Conservation (phyloP, 2,797 vertebrate species). For the Loris lydekkerianus region DNA sequence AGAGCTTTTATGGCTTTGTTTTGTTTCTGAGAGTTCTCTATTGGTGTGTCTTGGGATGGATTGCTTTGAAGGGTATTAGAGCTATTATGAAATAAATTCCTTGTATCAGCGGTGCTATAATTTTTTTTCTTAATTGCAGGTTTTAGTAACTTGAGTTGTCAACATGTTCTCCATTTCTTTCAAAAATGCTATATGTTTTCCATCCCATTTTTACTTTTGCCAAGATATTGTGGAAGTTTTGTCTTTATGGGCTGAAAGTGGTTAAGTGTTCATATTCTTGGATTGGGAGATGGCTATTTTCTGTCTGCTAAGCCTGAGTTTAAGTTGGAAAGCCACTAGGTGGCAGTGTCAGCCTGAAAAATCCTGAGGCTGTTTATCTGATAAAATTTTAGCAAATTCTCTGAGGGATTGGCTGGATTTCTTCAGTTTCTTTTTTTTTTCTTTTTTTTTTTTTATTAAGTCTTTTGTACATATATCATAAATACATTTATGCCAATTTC, state of each 20-base stretch:
- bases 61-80: constrained; percentile 50
- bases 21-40: background rate
- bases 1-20: background rate
- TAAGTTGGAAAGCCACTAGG: constrained; percentile 76
- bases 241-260: constrained; percentile 5
- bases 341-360: constrained; percentile 78
- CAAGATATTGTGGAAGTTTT: constrained; percentile 40
- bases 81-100: background rate
- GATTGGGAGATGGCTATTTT: background rate
- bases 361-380: background rate
- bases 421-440: constrained; percentile 2
- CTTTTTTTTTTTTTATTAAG: too few species aligned
- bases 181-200: constrained; percentile 41
- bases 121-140: background rate
- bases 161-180: background rate
- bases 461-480: too few species aligned
- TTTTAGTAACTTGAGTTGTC: constrained; percentile 13
- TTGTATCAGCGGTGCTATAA: background rate
- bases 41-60: background rate
- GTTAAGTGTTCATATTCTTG: background rate
- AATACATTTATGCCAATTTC: too few species aligned
- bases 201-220: constrained; percentile 58
- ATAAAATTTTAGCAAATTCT: constrained; percentile 64
- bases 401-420: constrained; percentile 53
- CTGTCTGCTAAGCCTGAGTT: background rate